phyloP scores from a whole-genome alignment of 2,113 vertebrate species.

The Catharus bicknelli region DNA sequence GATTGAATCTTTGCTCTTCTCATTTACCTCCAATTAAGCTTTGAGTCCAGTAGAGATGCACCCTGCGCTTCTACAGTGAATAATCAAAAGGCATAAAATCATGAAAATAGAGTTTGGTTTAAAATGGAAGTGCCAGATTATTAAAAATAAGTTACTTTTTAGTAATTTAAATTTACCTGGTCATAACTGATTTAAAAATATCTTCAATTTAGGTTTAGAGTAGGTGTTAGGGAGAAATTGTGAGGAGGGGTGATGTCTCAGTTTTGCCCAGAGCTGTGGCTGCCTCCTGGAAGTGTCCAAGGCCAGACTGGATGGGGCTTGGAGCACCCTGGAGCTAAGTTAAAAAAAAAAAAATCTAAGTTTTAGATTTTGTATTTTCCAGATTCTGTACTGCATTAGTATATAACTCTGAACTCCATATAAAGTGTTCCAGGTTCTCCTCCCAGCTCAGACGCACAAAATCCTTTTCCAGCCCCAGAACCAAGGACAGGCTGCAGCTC shows the following conservation, averaged over 20 bases:
- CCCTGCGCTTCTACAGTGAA: background rate
- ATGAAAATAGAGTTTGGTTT: background rate
- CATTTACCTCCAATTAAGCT: background rate
- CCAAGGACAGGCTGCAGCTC: background rate
- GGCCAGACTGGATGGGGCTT: background rate
- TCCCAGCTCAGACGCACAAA: background rate
- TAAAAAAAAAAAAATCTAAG: no score
- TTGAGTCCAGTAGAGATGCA: background rate
- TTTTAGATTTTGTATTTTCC: background rate
- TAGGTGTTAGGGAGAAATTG: background rate
- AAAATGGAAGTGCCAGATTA: rapidly evolving
- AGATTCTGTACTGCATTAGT: background rate
- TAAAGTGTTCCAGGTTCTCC: background rate
- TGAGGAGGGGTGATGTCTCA: rapidly evolving
- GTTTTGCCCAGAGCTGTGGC: background rate
- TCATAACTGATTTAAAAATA: background rate
- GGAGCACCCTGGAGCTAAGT: background rate
- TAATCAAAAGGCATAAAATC: background rate
- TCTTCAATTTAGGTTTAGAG: background rate
- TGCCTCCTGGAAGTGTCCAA: background rate
- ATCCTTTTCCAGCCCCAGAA: background rate
- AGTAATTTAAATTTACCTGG: background rate
- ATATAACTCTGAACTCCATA: rapidly evolving
- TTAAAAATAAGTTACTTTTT: background rate
- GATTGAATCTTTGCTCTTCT: background rate